Evolutionary conservation across 2,113 vertebrate genomes (phyloP).

Genomic region (Passer montanus): DNA sequence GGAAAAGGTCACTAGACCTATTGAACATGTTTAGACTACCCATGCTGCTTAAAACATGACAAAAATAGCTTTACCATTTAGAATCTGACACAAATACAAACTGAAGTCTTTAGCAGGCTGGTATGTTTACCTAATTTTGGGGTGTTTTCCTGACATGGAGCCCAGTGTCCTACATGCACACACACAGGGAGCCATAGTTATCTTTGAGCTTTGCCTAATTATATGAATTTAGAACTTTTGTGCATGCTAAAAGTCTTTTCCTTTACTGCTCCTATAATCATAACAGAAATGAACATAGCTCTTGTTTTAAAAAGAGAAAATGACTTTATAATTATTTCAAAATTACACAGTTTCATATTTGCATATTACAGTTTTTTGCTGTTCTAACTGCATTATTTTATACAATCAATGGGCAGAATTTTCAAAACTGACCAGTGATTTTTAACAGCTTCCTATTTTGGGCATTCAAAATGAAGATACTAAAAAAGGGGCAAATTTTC

Average conservation of each 20-base stretch:
- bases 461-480: not conserved
- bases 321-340: not conserved
- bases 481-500: not conserved
- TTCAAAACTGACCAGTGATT: not conserved
- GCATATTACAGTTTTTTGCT: not conserved
- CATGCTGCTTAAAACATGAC: slow-evolving; percentile 53
- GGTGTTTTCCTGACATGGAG: slow-evolving; percentile 18
- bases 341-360: not conserved
- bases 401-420: not conserved
- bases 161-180: not conserved
- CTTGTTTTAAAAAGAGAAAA: not conserved
- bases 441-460: not conserved
- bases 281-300: not conserved
- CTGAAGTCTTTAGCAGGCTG: not conserved
- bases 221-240: not conserved
- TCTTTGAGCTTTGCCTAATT: not conserved
- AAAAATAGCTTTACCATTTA: slow-evolving; percentile 61
- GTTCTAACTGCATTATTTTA: not conserved
- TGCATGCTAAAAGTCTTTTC: not conserved
- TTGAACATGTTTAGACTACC: slow-evolving; percentile 66
- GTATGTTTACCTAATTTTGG: slow-evolving; percentile 20
- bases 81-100: slow-evolving; percentile 43
- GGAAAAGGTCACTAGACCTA: slow-evolving; percentile 70
- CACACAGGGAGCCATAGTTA: not conserved
- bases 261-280: not conserved